Base-by-base conservation (phyloP, 2,113 vertebrate genomes). In the Crypturellus undulatus region DNA sequence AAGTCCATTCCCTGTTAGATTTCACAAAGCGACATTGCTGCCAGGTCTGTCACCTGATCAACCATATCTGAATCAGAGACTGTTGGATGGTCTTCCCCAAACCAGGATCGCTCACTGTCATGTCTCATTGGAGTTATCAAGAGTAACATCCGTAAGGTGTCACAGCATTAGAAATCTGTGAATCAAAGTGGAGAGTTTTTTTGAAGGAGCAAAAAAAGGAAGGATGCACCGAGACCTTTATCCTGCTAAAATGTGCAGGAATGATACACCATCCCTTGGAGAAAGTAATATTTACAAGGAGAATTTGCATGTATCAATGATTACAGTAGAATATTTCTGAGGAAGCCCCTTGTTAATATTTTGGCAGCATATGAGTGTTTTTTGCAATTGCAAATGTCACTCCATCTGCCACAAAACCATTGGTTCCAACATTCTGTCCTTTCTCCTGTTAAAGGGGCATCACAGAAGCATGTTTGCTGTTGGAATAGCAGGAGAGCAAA, bases 321-420 rank as follows among this genome's bases (percentile, higher is more conserved):
- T 76, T 92, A 70, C n/a, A 32, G 36, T 67, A 78, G 89, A 92
- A 59, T 71, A 83, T 92, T 91, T 87, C 70, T 42, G 63, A 87
- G 78, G 92, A 88, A 90, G 76, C 28, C 81, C 79, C 84, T 92
- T 82, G 79, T 89, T 94, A 89, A 92, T 79, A 84, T 88, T 81
- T 95, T 94, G 91, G 85, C 95, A 95, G 64, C 22, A 3, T 10
- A 13, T 71, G 84, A 25, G 54, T 89, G 64, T 54, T 93, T 94
- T 89, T 54, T 81, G 43, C 64, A 36, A 1, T 67, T 73, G 64
- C 90, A 90, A 93, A 95, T 93, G 93, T 81, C 8, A 3, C 60
- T 91, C 93, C 92, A 95, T 96, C 93, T 97, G 95, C 79, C 92
- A 89, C 83, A 54, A 60, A 93, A 45, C 45, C 47, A 30, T 56